These are phyloP conservation scores for Pycnonotus jocosus DNA, from an alignment of 2,113 vertebrate species.

Conservation along the genomic window DNA sequence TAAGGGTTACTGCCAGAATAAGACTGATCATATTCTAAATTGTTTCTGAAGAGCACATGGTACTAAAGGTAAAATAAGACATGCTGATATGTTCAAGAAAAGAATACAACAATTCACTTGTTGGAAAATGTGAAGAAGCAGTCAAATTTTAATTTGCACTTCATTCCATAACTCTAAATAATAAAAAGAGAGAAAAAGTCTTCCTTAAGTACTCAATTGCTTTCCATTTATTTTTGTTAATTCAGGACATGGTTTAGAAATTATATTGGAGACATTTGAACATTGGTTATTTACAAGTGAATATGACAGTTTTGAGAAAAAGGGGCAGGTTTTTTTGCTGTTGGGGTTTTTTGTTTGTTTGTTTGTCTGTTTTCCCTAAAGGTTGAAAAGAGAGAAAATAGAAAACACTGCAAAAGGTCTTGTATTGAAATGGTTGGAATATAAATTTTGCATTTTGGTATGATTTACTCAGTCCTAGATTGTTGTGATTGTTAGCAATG, in stretches of 20 bases:
- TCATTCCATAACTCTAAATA: background rate
- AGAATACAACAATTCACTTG: background rate
- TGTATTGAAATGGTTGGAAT: background rate
- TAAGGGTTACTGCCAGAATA: background rate
- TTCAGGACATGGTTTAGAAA: background rate
- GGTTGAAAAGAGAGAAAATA: background rate
- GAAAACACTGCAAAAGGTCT: background rate
- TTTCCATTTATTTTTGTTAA: background rate
- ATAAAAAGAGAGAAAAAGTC: background rate
- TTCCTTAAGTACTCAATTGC: background rate
- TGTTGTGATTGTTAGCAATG: background rate
- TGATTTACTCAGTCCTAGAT: background rate
- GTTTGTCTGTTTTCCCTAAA: too few species aligned
- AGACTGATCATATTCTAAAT: background rate
- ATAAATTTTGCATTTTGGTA: background rate
- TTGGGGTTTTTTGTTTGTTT: background rate
- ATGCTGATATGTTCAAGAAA: rapidly evolving
- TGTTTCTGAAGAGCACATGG: background rate
- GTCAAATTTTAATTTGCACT: background rate
- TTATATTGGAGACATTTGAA: background rate
- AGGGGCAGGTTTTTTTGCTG: background rate
- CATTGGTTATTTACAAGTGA: background rate
- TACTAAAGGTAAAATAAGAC: background rate
- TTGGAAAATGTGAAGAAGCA: background rate
- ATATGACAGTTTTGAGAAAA: background rate